Percentiles rank a stretch among this genome's conserved stretches.
Conservation (phyloP, 1,140 invertebrate genomes). For the Teleopsis dalmanni region DNA sequence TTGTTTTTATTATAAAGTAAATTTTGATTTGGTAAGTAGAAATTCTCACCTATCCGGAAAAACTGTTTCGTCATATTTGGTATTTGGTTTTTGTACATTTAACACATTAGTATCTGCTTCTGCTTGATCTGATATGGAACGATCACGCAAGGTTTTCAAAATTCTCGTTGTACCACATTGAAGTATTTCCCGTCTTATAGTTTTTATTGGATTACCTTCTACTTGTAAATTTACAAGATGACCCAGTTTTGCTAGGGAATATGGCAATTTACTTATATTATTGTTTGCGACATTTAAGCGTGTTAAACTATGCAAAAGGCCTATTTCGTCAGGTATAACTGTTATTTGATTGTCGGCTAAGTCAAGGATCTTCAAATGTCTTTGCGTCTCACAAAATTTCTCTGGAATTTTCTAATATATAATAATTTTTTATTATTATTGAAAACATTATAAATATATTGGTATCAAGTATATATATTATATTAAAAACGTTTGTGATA, state of each 20-base stretch:
- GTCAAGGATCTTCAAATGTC: constrained; percentile 65
- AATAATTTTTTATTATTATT: not conserved
- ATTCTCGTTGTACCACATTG: constrained; percentile 73
- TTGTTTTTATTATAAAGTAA: not conserved
- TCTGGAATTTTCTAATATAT: constrained; percentile 55
- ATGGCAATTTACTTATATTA: constrained; percentile 59
- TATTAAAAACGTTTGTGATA: not conserved
- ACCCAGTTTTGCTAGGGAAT: constrained; percentile 62
- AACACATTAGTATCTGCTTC: too few species aligned
- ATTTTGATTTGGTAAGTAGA: constrained; percentile 4
- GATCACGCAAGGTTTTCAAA: constrained; percentile 69
- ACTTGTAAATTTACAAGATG: constrained; percentile 75
- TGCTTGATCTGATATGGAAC: too few species aligned
- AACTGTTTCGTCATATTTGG: constrained; percentile 16
- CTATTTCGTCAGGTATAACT: constrained; percentile 69
- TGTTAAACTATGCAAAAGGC: constrained; percentile 63
- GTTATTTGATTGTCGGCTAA: constrained; percentile 67
- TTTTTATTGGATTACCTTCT: constrained; percentile 77
- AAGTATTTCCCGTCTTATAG: constrained; percentile 67
- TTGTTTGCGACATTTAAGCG: constrained; percentile 80
- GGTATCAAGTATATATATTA: not conserved
- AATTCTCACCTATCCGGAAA: constrained; percentile 61
- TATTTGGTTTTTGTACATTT: too few species aligned
- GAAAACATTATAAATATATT: constrained; percentile 6
- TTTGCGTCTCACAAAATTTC: constrained; percentile 58